Evolutionary conservation across 2,888 invertebrate genomes (phyloP), one percentile per base, ranked within the genome.

Genomic region (Hirudinaria manillensis): DNA sequence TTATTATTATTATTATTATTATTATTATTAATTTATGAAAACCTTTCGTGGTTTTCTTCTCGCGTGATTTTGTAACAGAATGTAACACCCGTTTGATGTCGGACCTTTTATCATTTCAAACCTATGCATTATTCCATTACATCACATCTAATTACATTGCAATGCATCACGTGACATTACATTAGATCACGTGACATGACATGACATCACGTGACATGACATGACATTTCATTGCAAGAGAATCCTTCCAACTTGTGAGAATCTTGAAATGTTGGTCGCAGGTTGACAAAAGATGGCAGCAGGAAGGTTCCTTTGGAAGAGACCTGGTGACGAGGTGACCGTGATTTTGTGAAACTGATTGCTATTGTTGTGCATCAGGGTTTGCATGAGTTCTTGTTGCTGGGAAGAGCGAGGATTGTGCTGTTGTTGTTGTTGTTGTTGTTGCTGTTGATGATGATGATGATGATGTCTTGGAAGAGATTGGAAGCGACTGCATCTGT

Each of bases 351-450:
- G 45, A 27, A 36, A 21, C 34, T 67, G 67, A 34, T 6, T 21
- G n/a, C 19, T 24, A 3, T 67, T 27, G 21, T 32, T 32, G 65
- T 27, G 7, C 34, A 67, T 67, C 21, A 67, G 4, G 34, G 36
- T 67, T 32, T 34, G 32, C 21, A 67, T 32, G 51, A 38, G 72
- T 51, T 72, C 29, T 21, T 72, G 53, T 24, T 72, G 55, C n/a
- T 51, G 34, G 4, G 3, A 6, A 4, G 7, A 19, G 13, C 16
- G 53, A 2, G 3, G 55, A 1, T n/a, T 19, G 29, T 72, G 70
- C 10, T 70, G 70, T 7, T 68, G 68, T 16, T 68, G 68, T 6
- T 68, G 68, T 10, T 68, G 68, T 10, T 68, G 68, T 16, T 68
- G 68, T 1, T 68, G 68, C 2, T 68, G 68, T 1, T 65, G 66